Conservation (phyloP, 92 coral and sea anemone genomes). For the Pocillopora grandis region DNA sequence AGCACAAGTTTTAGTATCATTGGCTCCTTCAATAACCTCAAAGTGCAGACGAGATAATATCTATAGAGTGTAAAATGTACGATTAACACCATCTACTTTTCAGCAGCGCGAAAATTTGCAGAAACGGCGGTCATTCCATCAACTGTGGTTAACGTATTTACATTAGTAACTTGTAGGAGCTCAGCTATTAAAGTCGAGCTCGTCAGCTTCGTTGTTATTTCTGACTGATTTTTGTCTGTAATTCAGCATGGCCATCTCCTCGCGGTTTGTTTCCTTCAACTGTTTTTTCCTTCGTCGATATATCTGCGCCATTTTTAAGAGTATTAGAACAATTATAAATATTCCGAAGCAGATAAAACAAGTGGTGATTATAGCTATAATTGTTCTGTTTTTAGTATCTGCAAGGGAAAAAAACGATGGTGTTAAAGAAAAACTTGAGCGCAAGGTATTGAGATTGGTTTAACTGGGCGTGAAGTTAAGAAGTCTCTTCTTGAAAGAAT, state of each 20-base stretch:
- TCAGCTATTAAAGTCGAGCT: conserved; percentile 1
- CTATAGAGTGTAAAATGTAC: no score
- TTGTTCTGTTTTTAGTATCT: conserved; percentile 2
- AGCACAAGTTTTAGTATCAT: no score
- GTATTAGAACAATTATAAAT: conserved; percentile 33
- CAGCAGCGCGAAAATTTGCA: no score
- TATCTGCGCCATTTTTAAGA: conserved; percentile 33
- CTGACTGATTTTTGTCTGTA: conserved; percentile 28
- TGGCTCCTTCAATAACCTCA: no score
- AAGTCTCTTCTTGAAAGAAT: no score
- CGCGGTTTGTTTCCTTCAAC: conserved; percentile 12
- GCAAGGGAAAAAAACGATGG: background rate
- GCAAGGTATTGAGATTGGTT: no score
- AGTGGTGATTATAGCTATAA: conserved; percentile 34
- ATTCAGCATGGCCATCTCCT: conserved; percentile 41
- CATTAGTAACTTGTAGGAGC: background rate
- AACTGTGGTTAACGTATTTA: no score
- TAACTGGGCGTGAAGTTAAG: no score
- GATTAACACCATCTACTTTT: no score
- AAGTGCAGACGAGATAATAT: no score
- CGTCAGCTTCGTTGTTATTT: conserved; percentile 41
- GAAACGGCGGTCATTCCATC: no score
- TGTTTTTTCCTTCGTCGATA: conserved; percentile 21
- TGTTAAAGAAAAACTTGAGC: background rate
- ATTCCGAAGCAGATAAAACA: conserved; percentile 35